Base-by-base conservation (phyloP, 1,140 invertebrate species). In the Calephelis virginiensis region DNA sequence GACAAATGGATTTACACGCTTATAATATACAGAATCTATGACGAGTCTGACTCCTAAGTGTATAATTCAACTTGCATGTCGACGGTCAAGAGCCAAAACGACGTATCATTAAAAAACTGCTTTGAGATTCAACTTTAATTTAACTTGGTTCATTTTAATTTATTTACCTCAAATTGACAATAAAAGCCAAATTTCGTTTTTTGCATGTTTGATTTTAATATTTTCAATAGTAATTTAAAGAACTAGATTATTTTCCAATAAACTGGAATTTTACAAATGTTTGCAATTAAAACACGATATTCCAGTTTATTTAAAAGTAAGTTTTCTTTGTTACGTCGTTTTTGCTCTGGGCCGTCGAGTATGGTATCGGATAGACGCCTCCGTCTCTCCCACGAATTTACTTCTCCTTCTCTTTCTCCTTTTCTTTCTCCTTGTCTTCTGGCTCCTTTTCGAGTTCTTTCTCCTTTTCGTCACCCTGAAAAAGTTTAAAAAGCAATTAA, bases 391-490 rank as follows among this genome's bases (percentile, higher is more conserved):
- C 37, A 59, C 60, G 63, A 56, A 46, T 71, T 70, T 72, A 76
- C 72, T 76, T 76, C 64, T 74, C 72, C 48, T 70, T 66, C 68
- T 88, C 80, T 50, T 75, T 75, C 62, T 82, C 81, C 59, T 72
- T 76, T 65, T 85, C 80, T 71, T 84, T 86, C 59, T 89, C 87
- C 62, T 91, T 87, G 62, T 88, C 83, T 76, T 96, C 95, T 50
- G 93, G 91, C 74, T 95, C 94, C 76, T 95, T 94, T 76, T 95
- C 94, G 8, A 93, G 89, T 74, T 95, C 94, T 81, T 94, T 94
- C 71, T 95, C 93, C 68, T 95, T 88, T 61, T 88, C 85, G 50
- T 90, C 85, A 12, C 79, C 85, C 85, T 89, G 77, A 5, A 81
- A n/a, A 88, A 37, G 47, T 48, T 9, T 10, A 61, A 62, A 8